phyloP scores from a whole-genome alignment of 1,140 invertebrate species.

The Latrodectus geometricus region DNA sequence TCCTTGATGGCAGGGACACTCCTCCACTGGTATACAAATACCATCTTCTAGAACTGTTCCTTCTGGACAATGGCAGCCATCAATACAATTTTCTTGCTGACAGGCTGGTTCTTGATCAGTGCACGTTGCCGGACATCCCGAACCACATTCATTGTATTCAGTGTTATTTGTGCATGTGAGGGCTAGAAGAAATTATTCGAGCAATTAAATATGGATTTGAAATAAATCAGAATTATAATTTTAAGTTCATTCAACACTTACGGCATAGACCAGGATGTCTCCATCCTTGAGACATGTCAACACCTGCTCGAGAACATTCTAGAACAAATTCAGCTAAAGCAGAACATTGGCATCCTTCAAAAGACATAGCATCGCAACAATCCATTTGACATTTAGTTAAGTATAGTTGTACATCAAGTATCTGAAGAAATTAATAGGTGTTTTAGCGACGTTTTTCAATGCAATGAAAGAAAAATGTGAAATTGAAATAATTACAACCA shows the following conservation, averaged over 20 bases:
- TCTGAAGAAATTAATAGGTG: constrained; percentile 63
- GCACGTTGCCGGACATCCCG: constrained; percentile 56
- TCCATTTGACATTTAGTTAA: constrained; percentile 81
- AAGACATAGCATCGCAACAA: constrained; percentile 73
- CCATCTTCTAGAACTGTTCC: constrained; percentile 77
- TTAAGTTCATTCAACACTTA: constrained; percentile 72
- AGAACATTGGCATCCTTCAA: constrained; percentile 77
- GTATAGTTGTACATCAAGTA: constrained; percentile 68
- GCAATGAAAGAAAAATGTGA: background rate
- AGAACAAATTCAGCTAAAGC: constrained; percentile 81
- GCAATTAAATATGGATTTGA: too few relatives aligned
- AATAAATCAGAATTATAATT: too few relatives aligned
- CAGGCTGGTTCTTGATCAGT: constrained; percentile 37
- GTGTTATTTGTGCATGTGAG: constrained; percentile 38
- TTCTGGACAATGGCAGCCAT: constrained; percentile 87
- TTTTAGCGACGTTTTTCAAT: background rate
- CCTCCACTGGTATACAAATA: constrained; percentile 65
- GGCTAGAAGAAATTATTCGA: constrained; percentile 10
- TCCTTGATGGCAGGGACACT: constrained; percentile 67
- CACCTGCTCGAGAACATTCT: constrained; percentile 79
- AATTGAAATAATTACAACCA: background rate
- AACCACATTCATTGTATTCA: constrained; percentile 52
- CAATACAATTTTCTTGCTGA: constrained; percentile 74
- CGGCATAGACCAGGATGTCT: constrained; percentile 80
- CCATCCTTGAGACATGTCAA: constrained; percentile 77